Evolutionary conservation across 2,797 vertebrate species (phyloP).

Genomic region (Spinibarbus caldwelli): DNA sequence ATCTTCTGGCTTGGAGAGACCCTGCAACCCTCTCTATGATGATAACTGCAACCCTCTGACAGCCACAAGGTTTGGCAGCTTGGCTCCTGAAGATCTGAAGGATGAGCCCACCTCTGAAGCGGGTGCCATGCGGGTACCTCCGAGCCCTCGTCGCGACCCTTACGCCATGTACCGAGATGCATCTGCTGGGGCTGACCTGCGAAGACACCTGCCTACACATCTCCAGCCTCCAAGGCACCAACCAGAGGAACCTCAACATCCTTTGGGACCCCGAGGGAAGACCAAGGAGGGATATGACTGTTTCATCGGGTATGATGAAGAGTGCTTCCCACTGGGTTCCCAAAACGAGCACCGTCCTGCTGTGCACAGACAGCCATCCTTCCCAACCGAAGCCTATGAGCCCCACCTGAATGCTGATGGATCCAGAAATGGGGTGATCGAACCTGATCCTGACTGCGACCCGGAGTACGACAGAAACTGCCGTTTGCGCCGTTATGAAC

Average conservation of each 20-base stretch:
- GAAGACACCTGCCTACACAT: constrained; percentile 59
- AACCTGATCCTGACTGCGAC: constrained; percentile 82
- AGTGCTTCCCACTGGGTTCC: constrained; percentile 73
- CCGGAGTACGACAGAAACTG: constrained; percentile 80
- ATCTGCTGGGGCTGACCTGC: constrained; percentile 51
- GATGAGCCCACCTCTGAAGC: constrained; percentile 65
- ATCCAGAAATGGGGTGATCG: constrained; percentile 71
- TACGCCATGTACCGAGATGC: constrained; percentile 72
- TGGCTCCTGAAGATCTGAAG: constrained; percentile 62
- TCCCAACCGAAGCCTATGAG: constrained; percentile 73
- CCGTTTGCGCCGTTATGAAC: constrained; percentile 75
- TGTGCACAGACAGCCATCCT: constrained; percentile 61
- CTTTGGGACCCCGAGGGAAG: constrained; percentile 79
- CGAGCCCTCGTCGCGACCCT: constrained; percentile 64
- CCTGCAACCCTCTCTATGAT: constrained; percentile 81
- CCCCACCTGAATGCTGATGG: constrained; percentile 75
- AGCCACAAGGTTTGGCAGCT: constrained; percentile 68
- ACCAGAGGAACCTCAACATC: constrained; percentile 69
- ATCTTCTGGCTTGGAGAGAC: constrained; percentile 58
- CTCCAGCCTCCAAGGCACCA: constrained; percentile 64
- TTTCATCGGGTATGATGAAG: constrained; percentile 80
- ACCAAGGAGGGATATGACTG: constrained; percentile 84
- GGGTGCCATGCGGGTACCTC: constrained; percentile 67
- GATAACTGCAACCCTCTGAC: constrained; percentile 80
- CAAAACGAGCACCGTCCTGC: constrained; percentile 64